Evolutionary conservation across 2,888 invertebrate species (phyloP).

Genomic region (Folsomia manolachei): DNA sequence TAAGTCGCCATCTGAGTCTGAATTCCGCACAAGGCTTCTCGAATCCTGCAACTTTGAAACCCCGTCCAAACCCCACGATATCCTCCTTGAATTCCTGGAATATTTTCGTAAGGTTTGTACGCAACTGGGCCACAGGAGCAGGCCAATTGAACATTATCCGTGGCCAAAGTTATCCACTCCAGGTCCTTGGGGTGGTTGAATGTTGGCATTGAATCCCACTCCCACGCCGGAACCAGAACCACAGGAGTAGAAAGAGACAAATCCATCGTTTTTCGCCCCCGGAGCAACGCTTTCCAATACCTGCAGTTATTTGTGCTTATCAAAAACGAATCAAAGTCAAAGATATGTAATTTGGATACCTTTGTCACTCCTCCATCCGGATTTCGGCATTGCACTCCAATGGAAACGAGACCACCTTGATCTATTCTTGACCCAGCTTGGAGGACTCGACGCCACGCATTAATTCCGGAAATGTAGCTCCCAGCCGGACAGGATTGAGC

Average conservation of each 20-base stretch:
- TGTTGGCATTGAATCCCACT: constrained; percentile 37
- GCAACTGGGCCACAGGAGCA: constrained; percentile 38
- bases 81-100: constrained; percentile 27
- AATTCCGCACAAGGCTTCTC: constrained; percentile 40
- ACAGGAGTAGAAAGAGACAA: constrained; percentile 33
- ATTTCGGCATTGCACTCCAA: constrained; percentile 18
- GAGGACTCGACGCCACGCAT: constrained; percentile 33
- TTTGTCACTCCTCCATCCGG: not conserved
- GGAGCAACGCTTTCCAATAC: constrained; percentile 28
- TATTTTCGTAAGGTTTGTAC: constrained; percentile 33
- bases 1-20: constrained; percentile 36
- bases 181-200: constrained; percentile 15
- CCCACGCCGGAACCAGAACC: constrained; percentile 11
- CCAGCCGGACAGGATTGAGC: constrained; percentile 31
- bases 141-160: constrained; percentile 35
- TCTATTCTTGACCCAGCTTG: constrained; percentile 17
- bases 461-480: constrained; percentile 34
- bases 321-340: constrained; percentile 6
- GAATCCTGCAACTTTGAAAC: constrained; percentile 25
- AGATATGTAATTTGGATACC: no score
- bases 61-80: constrained; percentile 37
- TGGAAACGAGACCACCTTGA: constrained; percentile 29
- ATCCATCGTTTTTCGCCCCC: constrained; percentile 25
- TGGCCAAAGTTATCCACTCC: constrained; percentile 26
- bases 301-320: not conserved